Base-by-base conservation (phyloP, 2,113 vertebrate genomes). In the Hypocryptadius cinnamomeus region DNA sequence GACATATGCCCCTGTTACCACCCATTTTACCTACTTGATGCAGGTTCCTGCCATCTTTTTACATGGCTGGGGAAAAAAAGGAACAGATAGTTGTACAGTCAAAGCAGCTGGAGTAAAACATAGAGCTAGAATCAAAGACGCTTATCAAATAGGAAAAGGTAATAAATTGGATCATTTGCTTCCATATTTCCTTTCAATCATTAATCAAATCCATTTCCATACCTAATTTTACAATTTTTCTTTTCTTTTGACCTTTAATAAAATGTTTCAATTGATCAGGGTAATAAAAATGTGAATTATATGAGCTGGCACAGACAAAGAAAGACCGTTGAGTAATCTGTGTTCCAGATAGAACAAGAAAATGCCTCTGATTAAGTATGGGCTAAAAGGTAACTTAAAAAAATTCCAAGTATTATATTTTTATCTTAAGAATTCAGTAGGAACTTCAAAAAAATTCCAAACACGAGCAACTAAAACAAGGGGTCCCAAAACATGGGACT, bases 181-280 rank as follows among this genome's bases (percentile, higher is more conserved):
- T 87, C 93, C 66, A 86, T 96, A 93, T 95, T 96, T 95, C 90
- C 92, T 90, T 96, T 91, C 77, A 90, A 84, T 87, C 80, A 5
- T 96, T 95, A 96, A 96, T 94, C 87, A 96, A 93, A 96, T 92
- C 86, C 93, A 97, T 92, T 96, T 95, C 88, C 90, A 97, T 77
- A 80, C 64, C 93, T 94, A 97, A 94, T 97, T 96, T 95, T 94
- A 96, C 80, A 94, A 95, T 96, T 96, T 96, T 95, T 95, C 93
- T 94, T 96, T 94, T 87, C 90, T 94, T 96, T 95, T 96, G 95
- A 97, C 94, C 95, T 95, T 93, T 95, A 95, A 94, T 96, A 97
- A 97, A 96, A 96, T 88, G 74, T 97, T 96, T 94, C 92, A 92
- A 96, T 93, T 97, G 95, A 96, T 96, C 91, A 93, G 72, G 79